Conservation (phyloP, 2,888 invertebrate species). For the Embidobia sp. region DNA sequence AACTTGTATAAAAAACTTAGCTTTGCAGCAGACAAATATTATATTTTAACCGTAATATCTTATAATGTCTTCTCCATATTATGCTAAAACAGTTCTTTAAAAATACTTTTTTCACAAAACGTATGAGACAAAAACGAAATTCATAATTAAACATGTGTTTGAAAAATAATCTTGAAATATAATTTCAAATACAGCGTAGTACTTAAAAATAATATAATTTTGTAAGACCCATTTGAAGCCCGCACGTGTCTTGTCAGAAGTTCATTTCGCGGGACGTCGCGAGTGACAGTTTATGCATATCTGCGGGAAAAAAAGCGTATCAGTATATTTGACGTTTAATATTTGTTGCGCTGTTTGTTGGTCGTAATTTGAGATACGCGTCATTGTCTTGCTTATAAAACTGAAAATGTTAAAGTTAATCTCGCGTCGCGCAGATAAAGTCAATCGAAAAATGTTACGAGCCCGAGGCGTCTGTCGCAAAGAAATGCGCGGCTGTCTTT, state of each 20-base stretch:
- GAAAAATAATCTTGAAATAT: no score
- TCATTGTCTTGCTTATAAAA: conserved; percentile 44
- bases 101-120: no score
- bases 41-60: no score
- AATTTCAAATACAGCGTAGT: no score
- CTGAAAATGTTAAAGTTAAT: conserved; percentile 48
- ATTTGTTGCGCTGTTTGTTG: conserved; percentile 31
- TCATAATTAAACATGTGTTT: no score
- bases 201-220: no score
- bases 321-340: conserved; percentile 51
- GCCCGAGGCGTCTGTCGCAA: conserved; percentile 3
- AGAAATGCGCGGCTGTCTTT: conserved; percentile 24
- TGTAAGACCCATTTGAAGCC: not conserved
- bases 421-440: conserved; percentile 38
- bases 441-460: conserved; percentile 41
- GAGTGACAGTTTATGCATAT: conserved; percentile 35
- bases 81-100: no score
- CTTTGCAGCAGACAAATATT: no score
- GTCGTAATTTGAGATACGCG: conserved; percentile 29
- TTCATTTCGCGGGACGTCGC: conserved; percentile 1
- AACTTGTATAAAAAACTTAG: no score
- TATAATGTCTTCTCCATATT: no score
- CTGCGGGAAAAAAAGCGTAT: conserved; percentile 29
- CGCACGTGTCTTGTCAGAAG: conserved; percentile 22
- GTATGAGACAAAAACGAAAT: no score